Base-by-base conservation (phyloP, 2,113 vertebrate species). In the Sceloporus undulatus region DNA sequence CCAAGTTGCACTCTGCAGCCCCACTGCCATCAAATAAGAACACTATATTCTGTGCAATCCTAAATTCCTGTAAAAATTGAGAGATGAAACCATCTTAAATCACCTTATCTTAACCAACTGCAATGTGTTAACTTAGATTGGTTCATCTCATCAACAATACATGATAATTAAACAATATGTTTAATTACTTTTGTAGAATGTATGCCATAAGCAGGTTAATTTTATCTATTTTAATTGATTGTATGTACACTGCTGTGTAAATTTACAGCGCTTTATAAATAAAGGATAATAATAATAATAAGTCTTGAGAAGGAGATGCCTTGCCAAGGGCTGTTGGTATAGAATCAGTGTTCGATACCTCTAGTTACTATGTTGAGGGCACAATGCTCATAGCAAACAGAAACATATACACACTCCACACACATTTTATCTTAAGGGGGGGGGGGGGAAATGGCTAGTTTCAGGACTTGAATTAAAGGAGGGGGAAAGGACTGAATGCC, bases 401-500 rank as follows among this genome's bases (percentile, higher is more conserved):
- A 40, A 27, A 77, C 21, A 84, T 10, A 75, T 5, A 54, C 70
- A 82, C 80, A 84, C 38, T 76, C 40, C 54, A 25, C 71, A 79
- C 42, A 84, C n/a, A 4, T 78, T 84, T 71, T 42, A 62, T 48
- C 86, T 75, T 40, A 16, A 84, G 9, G 65, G 6, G 78, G 27
- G 78, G 27, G 18, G 14, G 16, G 29, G 52, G 9, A 83, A 42
- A 73, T 34, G 56, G 68, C 74, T 78, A 42, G 14, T 71, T 85
- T 83, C 56, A 79, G 73, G 52, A 76, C 66, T 38, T 77, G 77
- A 89, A 76, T 54, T 54, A 81, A 84, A 29, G 1, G 19, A 54
- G 68, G 10, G 27, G 40, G 48, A 18, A n/a, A 81, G 70, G 38
- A 16, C 13, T 18, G 59, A 86, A 74, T n/a, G 7, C 3, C 0